Conservation (phyloP, 2,113 vertebrate species). For the Columba livia region DNA sequence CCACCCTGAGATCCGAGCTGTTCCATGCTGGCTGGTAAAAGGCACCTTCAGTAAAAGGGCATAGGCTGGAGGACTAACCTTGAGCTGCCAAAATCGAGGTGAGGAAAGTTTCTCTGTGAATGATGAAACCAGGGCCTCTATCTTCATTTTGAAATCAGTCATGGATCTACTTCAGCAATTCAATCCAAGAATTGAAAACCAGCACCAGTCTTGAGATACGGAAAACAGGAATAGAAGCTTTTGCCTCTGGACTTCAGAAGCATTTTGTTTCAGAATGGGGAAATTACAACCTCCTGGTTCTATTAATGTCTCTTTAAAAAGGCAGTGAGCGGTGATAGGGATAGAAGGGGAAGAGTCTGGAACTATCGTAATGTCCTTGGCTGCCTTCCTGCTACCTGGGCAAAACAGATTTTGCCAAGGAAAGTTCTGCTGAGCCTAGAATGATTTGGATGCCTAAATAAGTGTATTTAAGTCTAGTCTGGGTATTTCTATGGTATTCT, state of each 20-base stretch:
- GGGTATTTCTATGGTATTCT: background rate
- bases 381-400: background rate
- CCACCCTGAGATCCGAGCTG: background rate
- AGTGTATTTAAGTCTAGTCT: background rate
- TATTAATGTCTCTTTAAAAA: background rate
- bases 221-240: background rate
- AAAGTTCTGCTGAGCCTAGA: background rate
- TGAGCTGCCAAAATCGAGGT: background rate
- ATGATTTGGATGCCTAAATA: background rate
- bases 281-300: background rate
- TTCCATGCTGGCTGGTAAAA: background rate
- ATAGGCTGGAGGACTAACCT: rapidly evolving
- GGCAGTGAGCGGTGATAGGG: rapidly evolving
- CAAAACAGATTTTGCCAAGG: background rate
- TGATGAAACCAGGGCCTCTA: background rate
- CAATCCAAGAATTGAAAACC: background rate
- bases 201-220: background rate
- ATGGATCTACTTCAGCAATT: background rate
- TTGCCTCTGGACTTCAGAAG: background rate
- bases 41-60: rapidly evolving
- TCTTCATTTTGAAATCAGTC: background rate
- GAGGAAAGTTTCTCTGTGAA: rapidly evolving
- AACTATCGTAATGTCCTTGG: background rate
- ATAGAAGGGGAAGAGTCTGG: background rate
- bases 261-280: background rate